Evolutionary conservation across 2,113 vertebrate species (phyloP).

Genomic region (Elephantulus edwardii): DNA sequence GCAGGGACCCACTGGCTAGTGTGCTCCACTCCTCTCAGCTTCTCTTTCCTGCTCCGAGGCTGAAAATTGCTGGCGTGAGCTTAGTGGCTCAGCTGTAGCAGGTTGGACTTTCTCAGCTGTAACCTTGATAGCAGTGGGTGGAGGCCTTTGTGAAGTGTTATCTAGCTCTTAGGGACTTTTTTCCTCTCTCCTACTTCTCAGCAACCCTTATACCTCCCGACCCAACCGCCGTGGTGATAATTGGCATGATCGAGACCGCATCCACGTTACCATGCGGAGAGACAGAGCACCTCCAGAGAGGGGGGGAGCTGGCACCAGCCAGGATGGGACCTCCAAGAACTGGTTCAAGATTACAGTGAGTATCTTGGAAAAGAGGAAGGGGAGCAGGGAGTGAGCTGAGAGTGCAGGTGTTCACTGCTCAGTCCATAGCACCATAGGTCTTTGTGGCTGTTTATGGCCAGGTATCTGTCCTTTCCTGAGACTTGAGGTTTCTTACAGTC

Average conservation of each 20-base stretch:
- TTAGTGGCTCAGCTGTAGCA: not conserved
- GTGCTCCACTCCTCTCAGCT: not conserved
- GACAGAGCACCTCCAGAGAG: slow-evolving; percentile 61
- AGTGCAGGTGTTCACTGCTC: not conserved
- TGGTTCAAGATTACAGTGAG: slow-evolving; percentile 93
- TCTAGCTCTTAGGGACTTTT: not conserved
- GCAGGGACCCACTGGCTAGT: not conserved
- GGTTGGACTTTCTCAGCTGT: no score
- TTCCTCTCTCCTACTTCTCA: slow-evolving; percentile 55
- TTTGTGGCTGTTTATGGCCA: not conserved
- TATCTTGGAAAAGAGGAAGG: not conserved
- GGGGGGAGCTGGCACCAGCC: slow-evolving; percentile 63
- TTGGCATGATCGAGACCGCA: slow-evolving; percentile 83
- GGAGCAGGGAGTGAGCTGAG: not conserved
- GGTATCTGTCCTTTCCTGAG: not conserved
- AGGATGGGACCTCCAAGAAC: slow-evolving; percentile 61
- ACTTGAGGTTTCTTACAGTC: not conserved
- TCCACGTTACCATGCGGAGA: slow-evolving; percentile 72
- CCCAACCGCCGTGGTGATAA: slow-evolving; percentile 82
- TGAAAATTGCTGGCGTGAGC: not conserved
- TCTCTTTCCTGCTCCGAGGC: not conserved
- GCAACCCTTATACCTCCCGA: slow-evolving; percentile 85
- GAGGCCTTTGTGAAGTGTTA: not conserved
- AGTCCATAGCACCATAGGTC: not conserved
- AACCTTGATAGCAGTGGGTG: not conserved